phyloP scores from a whole-genome alignment of 2,797 vertebrate species.

The Sylvia borin region DNA sequence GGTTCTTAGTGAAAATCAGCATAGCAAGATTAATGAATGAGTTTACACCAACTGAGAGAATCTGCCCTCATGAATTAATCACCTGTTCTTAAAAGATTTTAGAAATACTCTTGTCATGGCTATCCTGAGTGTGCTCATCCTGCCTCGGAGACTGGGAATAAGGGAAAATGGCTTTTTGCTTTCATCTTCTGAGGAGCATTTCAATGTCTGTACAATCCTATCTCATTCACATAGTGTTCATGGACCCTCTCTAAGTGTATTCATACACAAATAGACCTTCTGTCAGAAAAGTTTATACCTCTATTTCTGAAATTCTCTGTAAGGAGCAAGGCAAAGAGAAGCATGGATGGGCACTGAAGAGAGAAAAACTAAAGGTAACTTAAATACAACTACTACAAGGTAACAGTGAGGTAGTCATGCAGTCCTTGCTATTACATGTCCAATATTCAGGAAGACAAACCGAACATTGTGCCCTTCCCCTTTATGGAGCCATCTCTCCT shows the following conservation, averaged over 20 bases:
- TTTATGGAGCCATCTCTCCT: not conserved
- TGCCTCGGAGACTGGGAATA: not conserved
- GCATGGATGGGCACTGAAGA: not conserved
- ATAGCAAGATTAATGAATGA: not conserved
- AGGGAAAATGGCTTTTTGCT: not conserved
- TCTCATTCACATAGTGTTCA: not conserved
- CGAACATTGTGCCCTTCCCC: not conserved
- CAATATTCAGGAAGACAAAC: not conserved
- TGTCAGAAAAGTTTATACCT: not conserved
- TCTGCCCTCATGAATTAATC: not conserved
- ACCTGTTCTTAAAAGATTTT: not conserved
- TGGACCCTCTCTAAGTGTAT: not conserved
- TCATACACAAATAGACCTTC: not conserved
- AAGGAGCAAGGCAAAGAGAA: not conserved
- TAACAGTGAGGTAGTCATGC: not conserved
- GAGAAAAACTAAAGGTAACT: not conserved
- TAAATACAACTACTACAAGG: not conserved
- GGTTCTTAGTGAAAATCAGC: not conserved
- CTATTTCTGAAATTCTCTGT: not conserved
- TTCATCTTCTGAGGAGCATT: not conserved
- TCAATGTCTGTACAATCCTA: not conserved
- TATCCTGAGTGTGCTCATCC: not conserved
- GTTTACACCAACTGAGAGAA: not conserved
- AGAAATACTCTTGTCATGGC: not conserved
- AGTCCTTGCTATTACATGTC: not conserved